A percentile compares a stretch with the other conserved stretches of the same genome.
Conservation (phyloP, 2,113 vertebrate species). For the Xyrauchen texanus region DNA sequence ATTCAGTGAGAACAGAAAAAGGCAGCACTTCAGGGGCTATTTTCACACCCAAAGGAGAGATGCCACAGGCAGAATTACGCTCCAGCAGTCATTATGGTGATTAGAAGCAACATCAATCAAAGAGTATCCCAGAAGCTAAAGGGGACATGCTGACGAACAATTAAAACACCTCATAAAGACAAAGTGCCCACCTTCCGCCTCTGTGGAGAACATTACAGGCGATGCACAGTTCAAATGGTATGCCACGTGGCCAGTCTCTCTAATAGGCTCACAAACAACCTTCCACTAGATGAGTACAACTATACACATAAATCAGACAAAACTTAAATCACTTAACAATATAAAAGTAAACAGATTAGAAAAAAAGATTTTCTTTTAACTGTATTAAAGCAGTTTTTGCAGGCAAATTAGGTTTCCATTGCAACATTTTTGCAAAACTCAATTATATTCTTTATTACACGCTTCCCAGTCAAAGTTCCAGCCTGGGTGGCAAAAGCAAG, state of each 20-base stretch:
- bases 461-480: too few species aligned
- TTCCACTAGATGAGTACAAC: neutral
- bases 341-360: too few species aligned
- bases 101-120: slow-evolving; percentile 70
- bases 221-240: neutral
- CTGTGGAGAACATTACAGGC: slow-evolving; percentile 53
- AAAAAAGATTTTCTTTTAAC: too few species aligned
- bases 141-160: slow-evolving; percentile 38
- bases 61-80: slow-evolving; percentile 23
- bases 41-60: neutral
- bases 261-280: neutral
- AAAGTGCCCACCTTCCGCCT: slow-evolving; percentile 51
- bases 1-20: neutral
- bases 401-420: too few species aligned
- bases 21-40: neutral
- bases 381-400: too few species aligned
- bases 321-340: neutral
- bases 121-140: slow-evolving; percentile 22
- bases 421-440: too few species aligned
- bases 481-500: too few species aligned
- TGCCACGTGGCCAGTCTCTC: neutral
- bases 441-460: too few species aligned
- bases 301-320: neutral
- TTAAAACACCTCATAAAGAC: slow-evolving; percentile 54
- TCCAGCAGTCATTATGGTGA: slow-evolving; percentile 63